phyloP scores from a whole-genome alignment of 2,113 vertebrate species.

The Elanoides forficatus region DNA sequence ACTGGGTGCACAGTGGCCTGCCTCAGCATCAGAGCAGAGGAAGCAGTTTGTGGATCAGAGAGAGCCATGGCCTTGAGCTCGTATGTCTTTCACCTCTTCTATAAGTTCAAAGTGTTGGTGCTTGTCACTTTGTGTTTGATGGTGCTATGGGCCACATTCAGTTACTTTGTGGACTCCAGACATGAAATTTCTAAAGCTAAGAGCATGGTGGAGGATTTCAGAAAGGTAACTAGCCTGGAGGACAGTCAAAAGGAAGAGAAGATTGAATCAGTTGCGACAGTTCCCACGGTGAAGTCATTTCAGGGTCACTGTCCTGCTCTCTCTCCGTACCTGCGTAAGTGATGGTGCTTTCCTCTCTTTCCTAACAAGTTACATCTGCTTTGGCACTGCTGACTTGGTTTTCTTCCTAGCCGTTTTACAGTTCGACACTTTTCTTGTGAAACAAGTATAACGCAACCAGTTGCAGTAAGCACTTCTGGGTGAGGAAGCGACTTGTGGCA shows the following conservation, averaged over 20 bases:
- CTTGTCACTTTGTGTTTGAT: conserved; percentile 74
- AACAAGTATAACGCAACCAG: not conserved
- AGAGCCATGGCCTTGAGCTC: conserved; percentile 74
- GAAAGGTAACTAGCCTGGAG: conserved; percentile 4
- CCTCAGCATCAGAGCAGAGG: not conserved
- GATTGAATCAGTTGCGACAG: not conserved
- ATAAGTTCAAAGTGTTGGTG: conserved; percentile 77
- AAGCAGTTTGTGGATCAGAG: not conserved
- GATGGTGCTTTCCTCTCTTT: not conserved
- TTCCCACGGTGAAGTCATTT: not conserved
- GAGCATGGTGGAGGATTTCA: conserved; percentile 16
- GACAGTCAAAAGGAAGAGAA: not conserved
- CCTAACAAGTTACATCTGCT: not conserved
- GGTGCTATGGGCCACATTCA: conserved; percentile 79
- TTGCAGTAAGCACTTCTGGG: not conserved
- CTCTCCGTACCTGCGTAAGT: conserved; percentile 74
- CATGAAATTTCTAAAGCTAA: conserved; percentile 36
- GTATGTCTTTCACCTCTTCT: conserved; percentile 60
- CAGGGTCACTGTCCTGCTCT: conserved; percentile 21
- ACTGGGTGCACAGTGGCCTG: not conserved
- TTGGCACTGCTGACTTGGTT: not conserved
- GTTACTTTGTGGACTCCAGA: conserved; percentile 66
- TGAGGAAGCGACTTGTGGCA: not conserved
- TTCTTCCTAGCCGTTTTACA: not conserved
- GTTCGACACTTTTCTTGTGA: not conserved